Evolutionary conservation across 2,888 invertebrate genomes (phyloP).

Genomic region (Tuta absoluta): DNA sequence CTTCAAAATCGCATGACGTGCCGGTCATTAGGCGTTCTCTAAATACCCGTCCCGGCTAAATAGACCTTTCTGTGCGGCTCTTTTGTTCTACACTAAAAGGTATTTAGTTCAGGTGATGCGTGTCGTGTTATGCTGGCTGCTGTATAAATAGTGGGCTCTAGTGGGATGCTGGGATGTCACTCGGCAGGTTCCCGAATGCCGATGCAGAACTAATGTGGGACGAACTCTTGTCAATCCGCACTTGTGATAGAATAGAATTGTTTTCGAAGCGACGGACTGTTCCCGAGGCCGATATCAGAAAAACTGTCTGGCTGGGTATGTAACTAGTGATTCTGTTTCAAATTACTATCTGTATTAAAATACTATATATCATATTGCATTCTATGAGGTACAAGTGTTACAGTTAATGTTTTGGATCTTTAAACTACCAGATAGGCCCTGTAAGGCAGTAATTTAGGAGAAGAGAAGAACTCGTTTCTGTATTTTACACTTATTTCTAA

Average conservation of each 20-base stretch:
- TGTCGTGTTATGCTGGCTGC: constrained; percentile 50
- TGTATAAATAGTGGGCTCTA: constrained; percentile 62
- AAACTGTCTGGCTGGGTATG: constrained; percentile 8
- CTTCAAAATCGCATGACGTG: constrained; percentile 55
- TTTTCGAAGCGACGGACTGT: constrained; percentile 25
- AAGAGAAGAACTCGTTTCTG: too few relatives aligned
- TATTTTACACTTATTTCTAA: too few relatives aligned
- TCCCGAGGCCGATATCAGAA: constrained; percentile 23
- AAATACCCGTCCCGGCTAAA: constrained; percentile 46
- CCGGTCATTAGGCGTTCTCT: constrained; percentile 59
- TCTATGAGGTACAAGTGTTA: too few relatives aligned
- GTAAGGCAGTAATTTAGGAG: too few relatives aligned
- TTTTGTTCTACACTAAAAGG: constrained; percentile 38
- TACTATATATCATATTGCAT: too few relatives aligned
- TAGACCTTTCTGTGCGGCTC: constrained; percentile 36
- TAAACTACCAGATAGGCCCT: too few relatives aligned
- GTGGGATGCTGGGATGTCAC: constrained; percentile 49
- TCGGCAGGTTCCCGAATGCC: constrained; percentile 72
- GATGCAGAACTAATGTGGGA: constrained; percentile 66
- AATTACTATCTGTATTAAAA: neutral
- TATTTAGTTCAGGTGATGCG: constrained; percentile 51
- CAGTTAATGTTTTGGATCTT: too few relatives aligned
- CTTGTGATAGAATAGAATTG: constrained; percentile 36
- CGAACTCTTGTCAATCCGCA: constrained; percentile 65
- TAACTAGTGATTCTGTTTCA: neutral